These are phyloP conservation scores for Melanerpes aurifrons DNA, from an alignment of 2,113 vertebrate genomes.

Conservation along the genomic window DNA sequence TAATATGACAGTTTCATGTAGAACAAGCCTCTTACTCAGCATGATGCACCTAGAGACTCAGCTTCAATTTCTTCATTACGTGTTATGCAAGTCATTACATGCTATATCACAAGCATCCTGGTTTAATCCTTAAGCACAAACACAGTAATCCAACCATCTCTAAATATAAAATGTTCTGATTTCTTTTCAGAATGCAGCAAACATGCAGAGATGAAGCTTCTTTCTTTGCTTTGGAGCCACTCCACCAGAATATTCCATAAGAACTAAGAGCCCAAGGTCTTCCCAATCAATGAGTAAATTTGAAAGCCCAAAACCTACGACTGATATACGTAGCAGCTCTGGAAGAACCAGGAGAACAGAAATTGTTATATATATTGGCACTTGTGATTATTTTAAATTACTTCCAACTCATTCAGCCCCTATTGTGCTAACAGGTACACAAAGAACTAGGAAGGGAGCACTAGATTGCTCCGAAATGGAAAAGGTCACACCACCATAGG, in stretches of 20 bases:
- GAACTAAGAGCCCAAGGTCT: slow-evolving; percentile 1
- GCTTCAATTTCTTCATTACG: slow-evolving; percentile 70
- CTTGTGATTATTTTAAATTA: slow-evolving; percentile 28
- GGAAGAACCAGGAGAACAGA: not conserved
- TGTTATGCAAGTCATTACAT: slow-evolving; percentile 61
- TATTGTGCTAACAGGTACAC: not conserved
- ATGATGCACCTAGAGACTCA: slow-evolving; percentile 72
- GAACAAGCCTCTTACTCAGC: slow-evolving; percentile 83
- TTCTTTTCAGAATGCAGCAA: slow-evolving; percentile 52
- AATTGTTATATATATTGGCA: not conserved
- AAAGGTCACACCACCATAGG: not conserved
- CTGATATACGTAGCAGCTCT: not conserved
- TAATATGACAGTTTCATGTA: slow-evolving; percentile 89
- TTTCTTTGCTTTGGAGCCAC: not conserved
- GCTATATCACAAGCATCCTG: slow-evolving; percentile 68
- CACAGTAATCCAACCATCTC: slow-evolving; percentile 33
- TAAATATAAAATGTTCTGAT: slow-evolving; percentile 21
- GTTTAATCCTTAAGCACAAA: slow-evolving; percentile 56
- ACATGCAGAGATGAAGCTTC: not conserved
- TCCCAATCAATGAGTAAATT: not conserved
- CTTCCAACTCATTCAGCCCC: not conserved
- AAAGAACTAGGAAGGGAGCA: not conserved
- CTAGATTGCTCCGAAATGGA: not conserved
- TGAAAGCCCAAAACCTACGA: not conserved
- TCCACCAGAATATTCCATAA: slow-evolving; percentile 10